Conservation (phyloP, 2,113 vertebrate species). For the Taurulus bubalis region DNA sequence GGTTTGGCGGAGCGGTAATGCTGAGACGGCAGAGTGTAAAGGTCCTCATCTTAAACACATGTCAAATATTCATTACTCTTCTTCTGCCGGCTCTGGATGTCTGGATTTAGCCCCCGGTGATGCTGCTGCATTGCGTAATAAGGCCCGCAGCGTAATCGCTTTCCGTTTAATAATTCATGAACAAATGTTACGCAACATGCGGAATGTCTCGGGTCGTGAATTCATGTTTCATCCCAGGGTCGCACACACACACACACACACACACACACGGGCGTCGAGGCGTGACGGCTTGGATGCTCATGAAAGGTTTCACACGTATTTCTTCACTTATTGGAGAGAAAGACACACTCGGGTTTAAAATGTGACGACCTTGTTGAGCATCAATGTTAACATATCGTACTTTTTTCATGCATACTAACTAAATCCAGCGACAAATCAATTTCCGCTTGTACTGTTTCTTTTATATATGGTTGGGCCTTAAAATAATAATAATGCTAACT, state of each 20-base stretch:
- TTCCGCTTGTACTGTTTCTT: no score
- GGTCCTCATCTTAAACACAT: constrained; percentile 47
- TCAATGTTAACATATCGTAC: no score
- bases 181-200: constrained; percentile 64
- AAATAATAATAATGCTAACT: no score
- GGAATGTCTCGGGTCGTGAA: neutral
- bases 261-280: neutral
- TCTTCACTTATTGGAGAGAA: neutral
- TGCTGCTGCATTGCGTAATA: constrained; percentile 58
- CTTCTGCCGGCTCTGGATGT: constrained; percentile 10
- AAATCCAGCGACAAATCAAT: no score
- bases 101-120: constrained; percentile 51
- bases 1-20: constrained; percentile 19
- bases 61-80: constrained; percentile 56
- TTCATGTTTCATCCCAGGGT: neutral
- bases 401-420: no score
- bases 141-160: constrained; percentile 57
- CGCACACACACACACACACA: neutral
- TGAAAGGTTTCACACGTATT: neutral
- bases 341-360: neutral
- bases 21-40: constrained; percentile 58
- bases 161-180: constrained; percentile 65
- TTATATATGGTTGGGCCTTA: no score
- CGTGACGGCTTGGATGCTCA: neutral
- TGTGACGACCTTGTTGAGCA: no score